Base-by-base conservation (phyloP, 2,113 vertebrate species). In the Sinocyclocheilus grahami region DNA sequence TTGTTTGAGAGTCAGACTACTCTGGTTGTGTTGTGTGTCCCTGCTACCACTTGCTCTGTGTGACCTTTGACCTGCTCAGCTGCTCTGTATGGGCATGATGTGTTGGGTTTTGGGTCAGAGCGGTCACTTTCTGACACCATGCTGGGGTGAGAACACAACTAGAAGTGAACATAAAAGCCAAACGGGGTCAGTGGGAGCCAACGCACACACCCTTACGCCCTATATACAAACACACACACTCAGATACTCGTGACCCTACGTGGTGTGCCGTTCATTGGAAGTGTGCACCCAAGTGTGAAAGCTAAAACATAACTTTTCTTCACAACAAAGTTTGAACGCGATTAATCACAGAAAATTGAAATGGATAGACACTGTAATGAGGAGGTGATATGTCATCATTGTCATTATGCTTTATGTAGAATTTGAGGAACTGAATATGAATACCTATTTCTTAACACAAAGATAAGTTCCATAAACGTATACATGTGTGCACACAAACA, bases 51-150 rank as follows among this genome's bases (percentile, higher is more conserved):
- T 67, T 82, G n/a, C 62, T 82, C 3, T 30, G 18, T 0, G 22
- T 82, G 62, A 27, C 79, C 60, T 82, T 67, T 67, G 79, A 4
- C 58, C 78, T 65, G 22, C 55, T 46, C 13, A 42, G 60, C 37
- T 63, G 11, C 18, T 63, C 60, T 46, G 12, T 22, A 60, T 3
- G 39, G 13, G n/a, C 0, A 2, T n/a, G 16, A 46, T 63, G 33
- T 82, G 79, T 69, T 82, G 3, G 30, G 62, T 82, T 55, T 51
- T 69, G 39, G 75, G 75, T 76, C 72, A 48, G n/a, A 48, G 42
- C 12, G 22, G 78, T 67, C 79, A 82, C 62, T 67, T 82, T 67
- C 39, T 67, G n/a, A 67, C 62, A 27, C 78, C 22, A 13, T 65
- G 78, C 62, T 30, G 39, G 39, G 37, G 22, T 82, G 39, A 62